These are phyloP conservation scores for Scrobipalpa atriplicella DNA, from an alignment of 2,888 invertebrate genomes.

Conservation along the genomic window DNA sequence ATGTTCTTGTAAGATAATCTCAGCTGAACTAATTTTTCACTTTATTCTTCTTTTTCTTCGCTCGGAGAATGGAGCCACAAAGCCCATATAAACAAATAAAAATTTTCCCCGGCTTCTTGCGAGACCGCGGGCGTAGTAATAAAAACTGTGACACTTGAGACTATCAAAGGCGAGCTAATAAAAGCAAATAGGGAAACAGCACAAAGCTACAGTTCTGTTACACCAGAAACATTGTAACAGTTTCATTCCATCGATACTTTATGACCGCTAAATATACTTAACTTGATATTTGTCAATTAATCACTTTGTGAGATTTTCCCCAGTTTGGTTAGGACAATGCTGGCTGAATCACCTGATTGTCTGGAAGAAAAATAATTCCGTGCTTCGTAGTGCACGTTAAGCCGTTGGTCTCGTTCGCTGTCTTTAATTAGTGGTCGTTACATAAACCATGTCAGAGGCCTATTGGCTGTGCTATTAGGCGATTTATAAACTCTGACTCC, in stretches of 20 bases:
- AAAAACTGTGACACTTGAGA: slow-evolving; percentile 67
- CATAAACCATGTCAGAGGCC: no score
- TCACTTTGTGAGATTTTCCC: no score
- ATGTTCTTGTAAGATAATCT: slow-evolving; percentile 12
- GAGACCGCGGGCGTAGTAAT: slow-evolving; percentile 49
- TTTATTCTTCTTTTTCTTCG: slow-evolving; percentile 3
- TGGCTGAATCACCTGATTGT: no score
- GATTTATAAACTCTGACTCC: no score
- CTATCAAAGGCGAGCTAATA: slow-evolving; percentile 70
- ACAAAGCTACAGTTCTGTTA: slow-evolving; percentile 50
- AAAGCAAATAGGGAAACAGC: slow-evolving; percentile 64
- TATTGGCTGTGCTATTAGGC: no score
- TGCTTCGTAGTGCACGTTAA: no score
- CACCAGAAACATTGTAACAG: slow-evolving; percentile 51
- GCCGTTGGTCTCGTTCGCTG: no score
- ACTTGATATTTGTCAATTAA: no score
- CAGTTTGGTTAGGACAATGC: no score
- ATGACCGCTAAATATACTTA: neutral
- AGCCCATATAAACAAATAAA: slow-evolving; percentile 32
- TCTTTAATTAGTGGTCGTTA: no score
- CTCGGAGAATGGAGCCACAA: slow-evolving; percentile 25
- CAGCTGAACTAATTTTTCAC: slow-evolving; percentile 19
- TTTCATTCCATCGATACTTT: slow-evolving; percentile 35
- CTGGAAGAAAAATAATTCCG: no score
- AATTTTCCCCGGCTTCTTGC: slow-evolving; percentile 51